These are phyloP conservation scores for Cassiopea andromeda DNA, from an alignment of 30 jellyfish, hydroid and myxozoan species.

Conservation along the genomic window DNA sequence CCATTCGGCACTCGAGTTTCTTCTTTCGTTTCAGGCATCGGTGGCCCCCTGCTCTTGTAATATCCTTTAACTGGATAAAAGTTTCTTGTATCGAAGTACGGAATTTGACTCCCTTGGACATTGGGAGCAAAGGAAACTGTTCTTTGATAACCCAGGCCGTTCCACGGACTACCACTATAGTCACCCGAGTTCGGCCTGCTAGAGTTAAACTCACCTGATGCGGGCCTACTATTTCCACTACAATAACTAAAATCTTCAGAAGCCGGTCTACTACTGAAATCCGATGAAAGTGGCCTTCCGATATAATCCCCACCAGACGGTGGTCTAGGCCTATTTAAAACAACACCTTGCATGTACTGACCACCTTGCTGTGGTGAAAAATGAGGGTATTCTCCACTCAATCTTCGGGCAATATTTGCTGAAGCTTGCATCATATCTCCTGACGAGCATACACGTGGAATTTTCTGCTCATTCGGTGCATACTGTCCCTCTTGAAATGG, in stretches of 20 bases:
- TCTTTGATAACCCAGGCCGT: slow-evolving; percentile 76
- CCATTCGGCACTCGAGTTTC: slow-evolving; percentile 84
- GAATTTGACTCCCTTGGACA: slow-evolving; percentile 79
- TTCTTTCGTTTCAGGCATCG: slow-evolving; percentile 91
- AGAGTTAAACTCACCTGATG: slow-evolving; percentile 89
- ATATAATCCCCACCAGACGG: slow-evolving; percentile 85
- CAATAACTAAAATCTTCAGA: slow-evolving; percentile 93
- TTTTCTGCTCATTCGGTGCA: slow-evolving; percentile 47
- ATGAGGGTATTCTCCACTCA: slow-evolving; percentile 82
- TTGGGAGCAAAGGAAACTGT: slow-evolving; percentile 58
- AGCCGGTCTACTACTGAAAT: slow-evolving; percentile 94
- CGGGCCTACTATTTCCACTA: slow-evolving; percentile 93
- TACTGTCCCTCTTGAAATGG: slow-evolving; percentile 88
- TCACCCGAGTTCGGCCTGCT: slow-evolving; percentile 96
- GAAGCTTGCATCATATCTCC: slow-evolving; percentile 75
- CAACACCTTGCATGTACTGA: slow-evolving; percentile 63
- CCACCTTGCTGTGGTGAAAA: slow-evolving; percentile 66
- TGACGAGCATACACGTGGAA: slow-evolving; percentile 67
- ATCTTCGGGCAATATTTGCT: slow-evolving; percentile 55
- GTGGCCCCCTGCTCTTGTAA: slow-evolving; percentile 77
- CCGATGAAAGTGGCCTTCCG: slow-evolving; percentile 97
- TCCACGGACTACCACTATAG: slow-evolving; percentile 76
- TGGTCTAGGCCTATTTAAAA: slow-evolving; percentile 67
- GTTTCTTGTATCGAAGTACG: slow-evolving; percentile 83
- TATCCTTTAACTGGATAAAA: slow-evolving; percentile 88